Base-by-base conservation (phyloP, 2,797 vertebrate genomes). In the Pantherophis vulpinus region DNA sequence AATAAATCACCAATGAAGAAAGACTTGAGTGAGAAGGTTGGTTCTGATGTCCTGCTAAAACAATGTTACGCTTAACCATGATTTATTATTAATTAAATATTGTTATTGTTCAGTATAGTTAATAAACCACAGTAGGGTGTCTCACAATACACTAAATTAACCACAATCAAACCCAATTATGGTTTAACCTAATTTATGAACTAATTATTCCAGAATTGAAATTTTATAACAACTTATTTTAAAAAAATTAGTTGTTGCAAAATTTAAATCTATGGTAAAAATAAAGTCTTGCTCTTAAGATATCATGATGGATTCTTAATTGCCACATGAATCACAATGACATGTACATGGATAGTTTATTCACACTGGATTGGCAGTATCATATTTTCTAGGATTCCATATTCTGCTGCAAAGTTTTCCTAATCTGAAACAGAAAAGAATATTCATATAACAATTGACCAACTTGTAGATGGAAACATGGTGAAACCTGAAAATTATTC, bases 241-340 rank as follows among this genome's bases (percentile, higher is more conserved):
- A 16, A 29, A n/a, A 66, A 29, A 1, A 2, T 13, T 0, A 5
- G 10, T 90, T 86, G 0, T 89, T 86, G 70, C 59, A 87, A 94
- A 92, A 92, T 47, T 90, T 0, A 0, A 59, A 93, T 42, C 87
- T 59, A 5, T 92, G 92, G 86, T 13, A 92, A 90, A 79, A 16
- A 91, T 93, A 94, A 90, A 97, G 95, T 95, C 96, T 95, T 96
- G 96, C 96, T 97, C 96, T 93, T 93, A 95, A 96, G 96, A 96
- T 94, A 97, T 96, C 96, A 97, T 99, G 98, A 99, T 99, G 98
- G 98, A 98, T 98, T 97, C 98, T 98, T 98, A 99, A 99, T 98
- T 98, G 98, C 98, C 94, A 97, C 97, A 98, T 99, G 98, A 98
- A 99, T 99, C 98, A 99, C 88, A 6, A 94, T 98, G 98, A 98